Conservation (phyloP, 1,140 invertebrate species). For the Vanessa tameamea region DNA sequence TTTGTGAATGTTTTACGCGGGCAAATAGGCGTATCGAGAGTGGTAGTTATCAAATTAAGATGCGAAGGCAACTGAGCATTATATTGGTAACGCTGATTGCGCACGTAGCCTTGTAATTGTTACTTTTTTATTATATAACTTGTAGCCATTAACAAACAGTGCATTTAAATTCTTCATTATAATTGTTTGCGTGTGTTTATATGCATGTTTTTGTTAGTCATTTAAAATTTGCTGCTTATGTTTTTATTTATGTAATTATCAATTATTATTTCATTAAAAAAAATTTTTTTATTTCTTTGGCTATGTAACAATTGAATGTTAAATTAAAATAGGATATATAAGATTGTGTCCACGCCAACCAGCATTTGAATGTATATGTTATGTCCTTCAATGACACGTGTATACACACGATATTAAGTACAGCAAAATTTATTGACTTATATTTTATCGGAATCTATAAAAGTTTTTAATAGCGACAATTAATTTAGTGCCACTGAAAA, state of each 20-base stretch:
- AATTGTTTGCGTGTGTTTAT: slow-evolving; percentile 13
- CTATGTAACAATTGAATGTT: too few species aligned
- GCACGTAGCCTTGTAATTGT: slow-evolving; percentile 34
- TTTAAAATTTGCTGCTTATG: background rate
- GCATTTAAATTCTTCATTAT: slow-evolving; percentile 23
- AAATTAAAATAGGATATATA: too few species aligned
- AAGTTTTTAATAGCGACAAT: slow-evolving; percentile 31
- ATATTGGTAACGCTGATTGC: slow-evolving; percentile 49
- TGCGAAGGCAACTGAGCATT: slow-evolving; percentile 49
- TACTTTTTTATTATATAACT: slow-evolving; percentile 32
- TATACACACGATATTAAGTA: background rate
- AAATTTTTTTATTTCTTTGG: too few species aligned
- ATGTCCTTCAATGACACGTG: too few species aligned
- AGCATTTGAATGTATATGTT: too few species aligned
- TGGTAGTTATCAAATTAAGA: slow-evolving; percentile 57
- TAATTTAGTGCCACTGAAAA: slow-evolving; percentile 46
- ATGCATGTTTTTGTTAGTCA: background rate
- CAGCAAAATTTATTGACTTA: background rate
- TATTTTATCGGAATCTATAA: background rate
- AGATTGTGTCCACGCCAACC: too few species aligned
- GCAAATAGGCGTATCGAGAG: slow-evolving; percentile 55
- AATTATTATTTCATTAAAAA: too few species aligned
- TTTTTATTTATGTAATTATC: background rate
- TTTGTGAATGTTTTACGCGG: slow-evolving; percentile 52
- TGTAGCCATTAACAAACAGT: slow-evolving; percentile 25